Evolutionary conservation across 2,113 vertebrate genomes (phyloP).

Genomic region (Morone saxatilis): DNA sequence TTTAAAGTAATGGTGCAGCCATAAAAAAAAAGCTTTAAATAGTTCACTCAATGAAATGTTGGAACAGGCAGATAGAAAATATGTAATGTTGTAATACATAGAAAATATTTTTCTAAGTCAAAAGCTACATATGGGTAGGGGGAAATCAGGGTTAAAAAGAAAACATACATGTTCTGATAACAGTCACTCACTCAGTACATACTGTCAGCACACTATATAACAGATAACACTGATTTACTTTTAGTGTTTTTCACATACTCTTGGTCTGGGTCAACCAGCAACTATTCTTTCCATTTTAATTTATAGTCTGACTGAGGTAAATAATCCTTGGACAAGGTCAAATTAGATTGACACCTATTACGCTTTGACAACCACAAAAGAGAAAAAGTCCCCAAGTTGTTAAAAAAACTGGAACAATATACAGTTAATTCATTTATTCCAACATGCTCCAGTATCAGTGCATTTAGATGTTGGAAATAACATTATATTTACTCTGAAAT

Average conservation of each 20-base stretch:
- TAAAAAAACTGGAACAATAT: no score
- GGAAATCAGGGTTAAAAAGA: constrained; percentile 1
- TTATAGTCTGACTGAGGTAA: constrained; percentile 12
- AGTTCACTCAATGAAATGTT: not conserved
- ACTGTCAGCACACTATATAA: constrained; percentile 43
- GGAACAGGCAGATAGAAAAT: not conserved
- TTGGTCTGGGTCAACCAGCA: not conserved
- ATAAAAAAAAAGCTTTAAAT: constrained; percentile 9
- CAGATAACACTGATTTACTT: constrained; percentile 1
- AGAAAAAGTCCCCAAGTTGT: not conserved
- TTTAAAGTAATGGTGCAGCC: constrained; percentile 20
- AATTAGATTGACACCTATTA: constrained; percentile 2
- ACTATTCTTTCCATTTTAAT: constrained; percentile 8
- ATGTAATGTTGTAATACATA: constrained; percentile 14
- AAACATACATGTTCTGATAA: constrained; percentile 26
- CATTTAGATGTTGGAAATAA: not conserved
- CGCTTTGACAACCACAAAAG: not conserved
- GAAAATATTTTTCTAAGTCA: not conserved
- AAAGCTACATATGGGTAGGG: not conserved
- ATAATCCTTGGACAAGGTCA: not conserved
- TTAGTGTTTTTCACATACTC: not conserved
- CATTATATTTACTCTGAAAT: not conserved
- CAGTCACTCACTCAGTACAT: not conserved
- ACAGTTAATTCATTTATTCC: no score
- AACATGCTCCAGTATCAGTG: no score